Conservation (phyloP, 2,797 vertebrate genomes). For the Bradypodion ventrale region DNA sequence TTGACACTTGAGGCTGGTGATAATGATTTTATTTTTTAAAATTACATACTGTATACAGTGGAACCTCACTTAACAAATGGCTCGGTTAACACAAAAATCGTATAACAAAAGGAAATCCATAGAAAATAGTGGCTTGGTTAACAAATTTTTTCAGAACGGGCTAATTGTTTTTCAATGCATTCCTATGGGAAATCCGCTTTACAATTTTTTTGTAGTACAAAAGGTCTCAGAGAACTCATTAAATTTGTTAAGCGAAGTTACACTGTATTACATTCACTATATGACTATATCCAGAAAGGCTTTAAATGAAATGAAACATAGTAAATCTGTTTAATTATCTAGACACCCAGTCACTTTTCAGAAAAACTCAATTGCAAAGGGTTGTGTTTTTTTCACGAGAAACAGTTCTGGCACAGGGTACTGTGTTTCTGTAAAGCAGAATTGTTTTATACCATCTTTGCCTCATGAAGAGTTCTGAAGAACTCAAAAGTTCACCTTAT, state of each 20-base stretch:
- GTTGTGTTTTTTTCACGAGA: conserved; percentile 32
- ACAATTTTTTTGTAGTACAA: too few relatives aligned
- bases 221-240: too few relatives aligned
- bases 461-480: background rate
- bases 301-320: background rate
- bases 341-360: background rate
- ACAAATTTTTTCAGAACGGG: too few relatives aligned
- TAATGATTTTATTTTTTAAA: background rate
- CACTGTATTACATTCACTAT: background rate
- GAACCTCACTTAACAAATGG: too few relatives aligned
- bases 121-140: too few relatives aligned
- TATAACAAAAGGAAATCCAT: too few relatives aligned
- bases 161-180: too few relatives aligned
- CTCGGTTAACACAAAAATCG: too few relatives aligned
- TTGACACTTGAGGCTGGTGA: background rate
- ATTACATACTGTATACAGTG: too few relatives aligned
- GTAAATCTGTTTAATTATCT: conserved; percentile 39
- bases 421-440: background rate
- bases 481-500: background rate
- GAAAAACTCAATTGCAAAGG: background rate
- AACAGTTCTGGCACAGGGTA: background rate
- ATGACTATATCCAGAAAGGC: conserved; percentile 23
- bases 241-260: too few relatives aligned
- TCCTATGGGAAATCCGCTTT: too few relatives aligned
- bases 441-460: background rate